A percentile compares a stretch with the other conserved stretches of the same genome.
Evolutionary conservation across 35 echinoderm and acorn worm genomes (phyloP).

Genomic region (Eucidaris tribuloides): DNA sequence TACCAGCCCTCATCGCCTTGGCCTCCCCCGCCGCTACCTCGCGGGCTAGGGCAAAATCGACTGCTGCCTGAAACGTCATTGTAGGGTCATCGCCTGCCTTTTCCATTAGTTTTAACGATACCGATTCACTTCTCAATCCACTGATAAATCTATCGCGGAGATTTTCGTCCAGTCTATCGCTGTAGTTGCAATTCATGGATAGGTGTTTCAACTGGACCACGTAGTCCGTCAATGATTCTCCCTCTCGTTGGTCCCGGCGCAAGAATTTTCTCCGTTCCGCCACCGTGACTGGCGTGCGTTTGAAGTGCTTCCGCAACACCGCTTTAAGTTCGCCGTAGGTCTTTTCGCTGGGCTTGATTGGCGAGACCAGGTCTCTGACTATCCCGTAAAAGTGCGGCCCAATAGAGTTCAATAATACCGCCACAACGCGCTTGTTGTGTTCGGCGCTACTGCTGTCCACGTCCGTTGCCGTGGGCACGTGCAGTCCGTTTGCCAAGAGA

Average conservation of each 20-base stretch:
- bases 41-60: not conserved
- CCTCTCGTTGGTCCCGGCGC: not conserved
- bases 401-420: too few species aligned
- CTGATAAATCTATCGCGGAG: not conserved
- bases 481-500: too few species aligned
- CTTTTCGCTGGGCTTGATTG: not conserved
- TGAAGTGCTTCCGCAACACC: not conserved
- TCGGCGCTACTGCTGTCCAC: too few species aligned
- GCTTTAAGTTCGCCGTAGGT: not conserved
- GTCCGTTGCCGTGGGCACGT: too few species aligned
- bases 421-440: too few species aligned
- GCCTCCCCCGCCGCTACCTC: not conserved
- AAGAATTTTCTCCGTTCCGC: constrained; percentile 3
- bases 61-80: not conserved
- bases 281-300: not conserved
- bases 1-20: not conserved
- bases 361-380: not conserved
- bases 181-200: not conserved
- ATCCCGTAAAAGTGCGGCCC: too few species aligned
- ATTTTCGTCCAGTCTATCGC: not conserved
- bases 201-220: not conserved
- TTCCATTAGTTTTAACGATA: not conserved
- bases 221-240: not conserved
- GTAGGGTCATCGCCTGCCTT: not conserved
- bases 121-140: not conserved